Percentiles rank a stretch among this genome's conserved stretches.
Conservation (phyloP, 2,113 vertebrate genomes). For the Lota lota region DNA sequence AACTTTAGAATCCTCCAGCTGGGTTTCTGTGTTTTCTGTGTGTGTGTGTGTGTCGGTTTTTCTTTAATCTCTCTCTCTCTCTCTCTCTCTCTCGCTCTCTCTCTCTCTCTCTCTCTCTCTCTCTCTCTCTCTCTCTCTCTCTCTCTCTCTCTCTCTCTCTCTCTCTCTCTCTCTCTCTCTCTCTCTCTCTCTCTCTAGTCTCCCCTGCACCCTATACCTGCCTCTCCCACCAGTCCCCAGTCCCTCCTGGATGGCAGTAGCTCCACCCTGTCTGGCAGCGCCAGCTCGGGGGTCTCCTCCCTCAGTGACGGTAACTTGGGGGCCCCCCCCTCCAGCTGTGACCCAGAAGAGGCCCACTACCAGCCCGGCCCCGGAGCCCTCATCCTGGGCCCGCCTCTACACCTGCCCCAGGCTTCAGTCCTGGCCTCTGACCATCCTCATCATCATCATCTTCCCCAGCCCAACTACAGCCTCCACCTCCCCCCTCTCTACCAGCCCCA, state of each 20-base stretch:
- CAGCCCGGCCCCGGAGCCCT: conserved; percentile 86
- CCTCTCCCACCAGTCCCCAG: conserved; percentile 93
- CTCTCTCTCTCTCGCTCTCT: neutral
- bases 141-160: neutral
- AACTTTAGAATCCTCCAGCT: neutral
- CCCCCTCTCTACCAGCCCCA: conserved; percentile 66
- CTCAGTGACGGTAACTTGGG: conserved; percentile 93
- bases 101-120: neutral
- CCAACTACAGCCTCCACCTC: conserved; percentile 48
- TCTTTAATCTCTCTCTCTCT: neutral
- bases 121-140: neutral
- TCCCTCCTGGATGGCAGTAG: conserved; percentile 94
- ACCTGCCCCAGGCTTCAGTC: conserved; percentile 26
- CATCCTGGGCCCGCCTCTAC: conserved; percentile 48
- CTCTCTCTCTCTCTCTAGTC: conserved; percentile 70
- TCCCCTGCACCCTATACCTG: conserved; percentile 92
- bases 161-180: neutral
- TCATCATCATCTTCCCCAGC: conserved; percentile 42
- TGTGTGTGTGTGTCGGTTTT: conserved; percentile 1
- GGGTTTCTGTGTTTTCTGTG: neutral
- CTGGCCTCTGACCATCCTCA: conserved; percentile 58
- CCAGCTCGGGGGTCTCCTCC: conserved; percentile 94
- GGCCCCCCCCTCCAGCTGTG: conserved; percentile 79
- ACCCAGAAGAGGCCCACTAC: conserved; percentile 87
- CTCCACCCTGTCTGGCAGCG: conserved; percentile 91